These are phyloP conservation scores for Tokudaia muenninki DNA, from an alignment of 2,797 vertebrate genomes.

Conservation along the genomic window DNA sequence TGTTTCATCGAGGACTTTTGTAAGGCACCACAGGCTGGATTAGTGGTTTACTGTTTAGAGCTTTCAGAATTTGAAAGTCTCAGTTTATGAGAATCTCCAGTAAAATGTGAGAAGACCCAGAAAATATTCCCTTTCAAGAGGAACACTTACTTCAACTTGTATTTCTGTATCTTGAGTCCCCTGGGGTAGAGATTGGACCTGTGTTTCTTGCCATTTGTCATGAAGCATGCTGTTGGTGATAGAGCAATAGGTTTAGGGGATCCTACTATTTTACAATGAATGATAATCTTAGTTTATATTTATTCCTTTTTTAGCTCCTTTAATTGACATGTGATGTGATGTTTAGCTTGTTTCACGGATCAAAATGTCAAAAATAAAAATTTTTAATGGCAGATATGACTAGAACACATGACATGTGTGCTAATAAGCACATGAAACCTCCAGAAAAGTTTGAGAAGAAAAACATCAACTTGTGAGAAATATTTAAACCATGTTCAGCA, in stretches of 20 bases:
- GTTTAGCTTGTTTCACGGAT: slow-evolving; percentile 51
- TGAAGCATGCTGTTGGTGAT: background rate
- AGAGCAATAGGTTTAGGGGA: background rate
- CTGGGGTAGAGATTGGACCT: background rate
- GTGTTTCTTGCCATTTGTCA: background rate
- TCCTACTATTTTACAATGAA: background rate
- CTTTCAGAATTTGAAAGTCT: slow-evolving; percentile 77
- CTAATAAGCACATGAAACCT: slow-evolving; percentile 47
- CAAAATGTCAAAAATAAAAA: slow-evolving; percentile 21
- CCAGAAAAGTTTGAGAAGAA: slow-evolving; percentile 66
- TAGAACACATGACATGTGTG: slow-evolving; percentile 13
- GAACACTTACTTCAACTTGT: slow-evolving; percentile 35
- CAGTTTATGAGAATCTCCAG: slow-evolving; percentile 85
- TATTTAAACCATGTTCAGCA: slow-evolving; percentile 42
- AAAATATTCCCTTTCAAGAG: slow-evolving; percentile 80
- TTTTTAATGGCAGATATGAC: slow-evolving; percentile 45
- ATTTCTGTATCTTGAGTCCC: slow-evolving; percentile 71
- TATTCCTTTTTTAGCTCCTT: slow-evolving; percentile 22
- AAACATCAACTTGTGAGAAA: slow-evolving; percentile 48
- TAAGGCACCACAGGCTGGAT: slow-evolving; percentile 65
- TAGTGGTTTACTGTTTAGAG: slow-evolving; percentile 77
- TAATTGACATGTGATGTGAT: background rate
- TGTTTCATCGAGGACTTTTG: slow-evolving; percentile 67
- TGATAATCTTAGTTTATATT: slow-evolving; percentile 52
- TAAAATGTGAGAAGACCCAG: slow-evolving; percentile 82